Evolutionary conservation across 1,140 invertebrate species (phyloP), one percentile per base, ranked within the genome.

Genomic region (Drosophila gunungcola): DNA sequence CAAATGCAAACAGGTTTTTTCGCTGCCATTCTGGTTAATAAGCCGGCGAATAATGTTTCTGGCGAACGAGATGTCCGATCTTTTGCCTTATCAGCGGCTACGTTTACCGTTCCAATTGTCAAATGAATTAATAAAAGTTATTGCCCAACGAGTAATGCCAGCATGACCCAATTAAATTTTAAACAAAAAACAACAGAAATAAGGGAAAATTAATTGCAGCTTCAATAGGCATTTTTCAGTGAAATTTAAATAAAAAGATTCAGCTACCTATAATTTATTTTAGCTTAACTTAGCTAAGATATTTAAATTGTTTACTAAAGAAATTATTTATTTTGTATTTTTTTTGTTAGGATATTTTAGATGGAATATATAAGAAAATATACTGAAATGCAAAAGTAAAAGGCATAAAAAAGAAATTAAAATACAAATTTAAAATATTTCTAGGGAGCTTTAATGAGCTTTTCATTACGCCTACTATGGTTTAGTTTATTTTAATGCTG

Each of bases 1-100:
- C 73, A 80, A 81, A 77, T 77, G 56, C 73, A 85, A 85, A 86
- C 81, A 63, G 81, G 81, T 86, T 85, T 80, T 32, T 42, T 13
- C 39, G 9, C 57, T 58, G 67, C 27, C 52, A 48, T 74, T 68
- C 54, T 78, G 79, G 60, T 45, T 73, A 60, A 75, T 63, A 74
- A 69, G 52, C 63, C 56, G 69, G 56, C 39, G 36, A 45, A 12
- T 58, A 58, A 58, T 58, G 60, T 41, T 25, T 41, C 32, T 51
- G 49, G 32, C 29, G 46, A 49, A 7, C 27, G 46, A 49, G 46
- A 13, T 29, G 53, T n/a, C 5, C 29, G 9, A 32, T 63, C 43
- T 64, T 12, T 12, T 27, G 54, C 42, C 42, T 54, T 46, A 70
- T 70, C 51, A 69, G 62, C 29, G 56, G 56, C 67, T 21, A 36